Percentiles rank a stretch among this genome's conserved stretches.
These are phyloP conservation scores for Ephialtes manifestator DNA, from an alignment of 2,888 invertebrate genomes.

Conservation along the genomic window DNA sequence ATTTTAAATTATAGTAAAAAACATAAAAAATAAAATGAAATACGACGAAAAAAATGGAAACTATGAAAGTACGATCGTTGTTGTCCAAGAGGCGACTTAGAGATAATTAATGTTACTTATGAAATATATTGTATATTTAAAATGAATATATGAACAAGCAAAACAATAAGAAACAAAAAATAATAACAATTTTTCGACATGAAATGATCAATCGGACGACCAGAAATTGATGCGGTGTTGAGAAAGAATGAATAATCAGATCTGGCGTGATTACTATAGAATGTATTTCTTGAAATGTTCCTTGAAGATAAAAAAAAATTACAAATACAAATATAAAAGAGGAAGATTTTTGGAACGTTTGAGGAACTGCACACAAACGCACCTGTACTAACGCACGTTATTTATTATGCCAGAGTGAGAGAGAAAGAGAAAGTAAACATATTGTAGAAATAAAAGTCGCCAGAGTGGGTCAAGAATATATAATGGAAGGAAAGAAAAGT, in stretches of 20 bases:
- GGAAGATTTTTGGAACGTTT: neutral
- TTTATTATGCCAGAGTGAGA: constrained; percentile 53
- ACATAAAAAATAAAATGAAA: no score
- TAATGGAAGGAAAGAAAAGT: constrained; percentile 7
- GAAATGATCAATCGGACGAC: neutral
- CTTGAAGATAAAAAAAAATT: constrained; percentile 12
- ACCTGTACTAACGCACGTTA: constrained; percentile 69
- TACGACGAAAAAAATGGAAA: constrained; percentile 40
- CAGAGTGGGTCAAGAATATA: neutral
- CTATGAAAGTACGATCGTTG: constrained; percentile 62
- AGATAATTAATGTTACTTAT: constrained; percentile 60
- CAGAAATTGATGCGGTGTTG: neutral
- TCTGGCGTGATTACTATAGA: neutral
- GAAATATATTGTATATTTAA: constrained; percentile 52
- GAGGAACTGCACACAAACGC: constrained; percentile 42
- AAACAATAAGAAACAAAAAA: constrained; percentile 28
- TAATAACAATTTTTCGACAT: neutral
- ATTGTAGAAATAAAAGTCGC: constrained; percentile 39
- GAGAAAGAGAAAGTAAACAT: constrained; percentile 29
- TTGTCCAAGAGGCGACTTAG: constrained; percentile 31
- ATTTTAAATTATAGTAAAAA: constrained; percentile 25
- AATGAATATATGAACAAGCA: constrained; percentile 33
- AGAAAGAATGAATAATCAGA: neutral
- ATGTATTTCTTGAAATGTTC: constrained; percentile 13
- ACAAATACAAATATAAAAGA: neutral